These are phyloP conservation scores for Palaemon carinicauda DNA, from an alignment of 1,140 invertebrate genomes.

Conservation along the genomic window DNA sequence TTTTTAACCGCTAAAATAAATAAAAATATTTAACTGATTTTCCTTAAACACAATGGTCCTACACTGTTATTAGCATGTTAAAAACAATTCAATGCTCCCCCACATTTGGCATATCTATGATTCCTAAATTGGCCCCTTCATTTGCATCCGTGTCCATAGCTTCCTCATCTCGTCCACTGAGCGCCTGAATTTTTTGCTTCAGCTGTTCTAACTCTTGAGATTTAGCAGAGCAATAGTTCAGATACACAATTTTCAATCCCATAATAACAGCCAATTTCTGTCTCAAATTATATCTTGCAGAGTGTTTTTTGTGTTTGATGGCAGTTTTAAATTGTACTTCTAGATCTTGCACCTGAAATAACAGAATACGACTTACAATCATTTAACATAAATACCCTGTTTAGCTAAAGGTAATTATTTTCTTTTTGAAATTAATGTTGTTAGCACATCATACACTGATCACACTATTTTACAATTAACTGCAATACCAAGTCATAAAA, in stretches of 20 bases:
- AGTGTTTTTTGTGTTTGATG: constrained; percentile 43
- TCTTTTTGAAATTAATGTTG: no score
- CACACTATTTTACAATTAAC: no score
- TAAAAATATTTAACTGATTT: no score
- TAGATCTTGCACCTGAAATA: constrained; percentile 42
- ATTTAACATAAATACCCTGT: no score
- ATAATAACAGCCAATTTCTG: constrained; percentile 49
- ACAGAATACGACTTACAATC: no score
- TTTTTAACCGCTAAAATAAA: no score
- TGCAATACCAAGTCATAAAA: no score
- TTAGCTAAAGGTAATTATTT: no score
- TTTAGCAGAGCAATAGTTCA: constrained; percentile 45
- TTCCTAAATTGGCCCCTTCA: constrained; percentile 25
- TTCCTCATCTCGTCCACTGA: constrained; percentile 25
- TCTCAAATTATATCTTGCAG: constrained; percentile 43
- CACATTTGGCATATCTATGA: constrained; percentile 17
- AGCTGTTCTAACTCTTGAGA: constrained; percentile 39
- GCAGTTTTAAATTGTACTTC: constrained; percentile 45
- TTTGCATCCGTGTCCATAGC: constrained; percentile 47
- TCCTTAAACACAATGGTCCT: not conserved
- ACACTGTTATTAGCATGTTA: not conserved
- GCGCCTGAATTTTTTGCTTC: constrained; percentile 13
- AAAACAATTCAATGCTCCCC: not conserved
- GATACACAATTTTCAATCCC: constrained; percentile 51
- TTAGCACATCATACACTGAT: no score